phyloP scores from a whole-genome alignment of 2,113 vertebrate species.

The Stigmatopora nigra region DNA sequence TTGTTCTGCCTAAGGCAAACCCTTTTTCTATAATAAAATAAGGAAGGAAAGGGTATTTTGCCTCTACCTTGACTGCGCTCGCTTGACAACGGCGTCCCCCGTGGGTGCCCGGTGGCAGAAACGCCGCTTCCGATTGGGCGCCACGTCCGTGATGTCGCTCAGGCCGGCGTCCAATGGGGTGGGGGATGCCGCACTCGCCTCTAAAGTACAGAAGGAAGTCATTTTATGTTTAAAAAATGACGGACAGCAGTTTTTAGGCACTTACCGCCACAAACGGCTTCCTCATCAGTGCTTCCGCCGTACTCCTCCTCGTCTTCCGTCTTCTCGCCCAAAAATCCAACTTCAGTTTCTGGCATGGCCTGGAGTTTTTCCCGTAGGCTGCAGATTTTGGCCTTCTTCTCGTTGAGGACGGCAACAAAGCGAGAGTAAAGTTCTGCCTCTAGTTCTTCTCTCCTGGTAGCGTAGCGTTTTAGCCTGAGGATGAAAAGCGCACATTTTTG shows the following conservation, averaged over 20 bases:
- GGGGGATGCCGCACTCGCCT: not conserved
- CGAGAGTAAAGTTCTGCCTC: slow-evolving; percentile 80
- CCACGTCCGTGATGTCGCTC: slow-evolving; percentile 71
- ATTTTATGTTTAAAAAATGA: no score
- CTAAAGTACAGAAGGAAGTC: not conserved
- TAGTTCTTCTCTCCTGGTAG: slow-evolving; percentile 74
- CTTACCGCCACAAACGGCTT: slow-evolving; percentile 20
- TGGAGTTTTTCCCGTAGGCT: slow-evolving; percentile 69
- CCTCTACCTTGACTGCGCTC: slow-evolving; percentile 9
- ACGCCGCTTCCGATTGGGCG: slow-evolving; percentile 81
- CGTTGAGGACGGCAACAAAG: slow-evolving; percentile 84
- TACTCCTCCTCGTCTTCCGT: slow-evolving; percentile 55
- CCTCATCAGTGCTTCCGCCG: slow-evolving; percentile 63
- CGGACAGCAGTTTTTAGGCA: no score
- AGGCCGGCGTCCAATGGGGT: slow-evolving; percentile 63
- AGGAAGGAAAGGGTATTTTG: no score
- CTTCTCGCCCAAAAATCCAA: slow-evolving; percentile 1
- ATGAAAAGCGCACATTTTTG: not conserved
- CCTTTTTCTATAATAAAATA: not conserved
- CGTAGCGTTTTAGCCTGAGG: slow-evolving; percentile 76
- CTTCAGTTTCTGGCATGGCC: not conserved
- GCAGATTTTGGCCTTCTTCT: slow-evolving; percentile 89
- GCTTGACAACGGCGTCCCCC: slow-evolving; percentile 39
- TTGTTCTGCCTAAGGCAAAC: no score
- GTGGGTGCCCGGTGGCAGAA: slow-evolving; percentile 58